These are phyloP conservation scores for Meriones psammophilus DNA, from an alignment of 2,797 vertebrate genomes.

Conservation along the genomic window DNA sequence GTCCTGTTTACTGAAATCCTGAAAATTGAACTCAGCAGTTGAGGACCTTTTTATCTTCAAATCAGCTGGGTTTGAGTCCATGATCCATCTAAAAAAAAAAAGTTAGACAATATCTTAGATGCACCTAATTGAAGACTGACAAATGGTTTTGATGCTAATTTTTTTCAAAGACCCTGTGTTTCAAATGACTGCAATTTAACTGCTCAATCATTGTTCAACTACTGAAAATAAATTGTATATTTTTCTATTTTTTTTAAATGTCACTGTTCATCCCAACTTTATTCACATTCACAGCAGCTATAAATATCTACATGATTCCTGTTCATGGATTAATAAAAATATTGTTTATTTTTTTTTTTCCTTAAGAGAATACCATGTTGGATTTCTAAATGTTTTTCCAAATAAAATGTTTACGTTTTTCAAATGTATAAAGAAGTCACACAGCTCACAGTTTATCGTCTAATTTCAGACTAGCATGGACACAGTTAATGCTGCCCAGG, in stretches of 20 bases:
- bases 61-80: conserved; percentile 66
- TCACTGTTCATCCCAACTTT: conserved; percentile 75
- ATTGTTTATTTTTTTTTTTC: conserved; percentile 13
- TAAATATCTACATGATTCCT: conserved; percentile 68
- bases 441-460: conserved; percentile 56
- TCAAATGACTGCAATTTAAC: conserved; percentile 78
- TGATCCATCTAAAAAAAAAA: not conserved
- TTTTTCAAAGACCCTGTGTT: conserved; percentile 70
- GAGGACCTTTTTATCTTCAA: conserved; percentile 51
- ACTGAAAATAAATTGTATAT: conserved; percentile 74
- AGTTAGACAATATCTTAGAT: conserved; percentile 63
- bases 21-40: conserved; percentile 65
- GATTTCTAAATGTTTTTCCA: conserved; percentile 55
- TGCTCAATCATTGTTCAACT: conserved; percentile 68
- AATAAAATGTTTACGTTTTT: conserved; percentile 67
- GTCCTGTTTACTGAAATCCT: conserved; percentile 43
- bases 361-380: conserved; percentile 60
- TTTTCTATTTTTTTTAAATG: conserved; percentile 79
- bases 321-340: conserved; percentile 72
- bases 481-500: conserved; percentile 32
- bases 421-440: conserved; percentile 58
- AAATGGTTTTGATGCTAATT: conserved; percentile 64
- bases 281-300: conserved; percentile 69
- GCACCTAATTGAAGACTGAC: conserved; percentile 72
- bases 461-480: conserved; percentile 34